Base-by-base conservation (phyloP, 2,797 vertebrate genomes). In the Apogon talboti region DNA sequence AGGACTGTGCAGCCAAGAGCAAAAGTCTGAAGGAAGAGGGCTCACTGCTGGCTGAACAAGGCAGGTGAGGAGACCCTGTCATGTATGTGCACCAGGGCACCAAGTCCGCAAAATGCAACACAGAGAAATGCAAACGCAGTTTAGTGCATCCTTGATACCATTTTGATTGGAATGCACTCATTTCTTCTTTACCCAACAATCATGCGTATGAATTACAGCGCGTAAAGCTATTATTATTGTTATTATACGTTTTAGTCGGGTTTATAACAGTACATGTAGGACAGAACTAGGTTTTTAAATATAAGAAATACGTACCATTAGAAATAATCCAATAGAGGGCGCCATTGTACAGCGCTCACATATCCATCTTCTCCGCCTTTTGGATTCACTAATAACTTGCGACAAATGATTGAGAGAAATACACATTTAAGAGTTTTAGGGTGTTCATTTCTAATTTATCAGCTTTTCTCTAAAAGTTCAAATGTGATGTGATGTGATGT, bases 21-120 rank as follows among this genome's bases (percentile, higher is more conserved):
- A 92, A 91, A 60, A 90, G 92, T 62, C 90, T 99, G 54, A 95
- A 95, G 90, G 96, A 97, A 0, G 96, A 98, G 70, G 98, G 96
- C 5, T 84, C 94, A 2, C 48, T 48, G 68, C 78, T 98, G 84
- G 97, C 96, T 2, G 94, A 97, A 82, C 87, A 93, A 9, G 95
- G 91, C 91, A 96, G 96, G 97, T 98, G 86, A 74, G 79, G 37
- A 12, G 8, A 9, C 2, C 6, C 8, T 42, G 13, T 14, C 7
- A 7, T 15, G 38, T 57, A 10, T 47, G 24, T 33, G 38, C 19
- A 38, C 30, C 12, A 13, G 14, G 44, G 12, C 49, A 38, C 4
- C 2, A 6, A 2, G 11, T 18, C 7, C 45, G 55, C 10, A 13
- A 18, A 16, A 52, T 24, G 3, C 28, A 18, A 45, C 15, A 11